Percentiles rank a stretch among this genome's conserved stretches.
Evolutionary conservation across 23 tunicate species (phyloP).

Genomic region (Trididemnum nubilum): DNA sequence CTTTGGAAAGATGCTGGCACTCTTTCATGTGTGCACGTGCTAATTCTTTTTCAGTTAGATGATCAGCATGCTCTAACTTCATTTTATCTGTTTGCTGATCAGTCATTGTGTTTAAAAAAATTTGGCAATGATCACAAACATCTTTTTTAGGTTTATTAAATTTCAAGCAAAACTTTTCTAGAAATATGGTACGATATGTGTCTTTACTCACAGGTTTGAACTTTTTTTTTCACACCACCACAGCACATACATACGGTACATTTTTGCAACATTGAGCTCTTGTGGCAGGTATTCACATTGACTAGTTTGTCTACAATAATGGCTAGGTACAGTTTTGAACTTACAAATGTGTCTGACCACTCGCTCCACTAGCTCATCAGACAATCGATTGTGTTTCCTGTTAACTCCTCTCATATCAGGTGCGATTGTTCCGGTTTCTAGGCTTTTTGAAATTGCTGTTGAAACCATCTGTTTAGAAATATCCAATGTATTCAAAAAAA

Average conservation of each 20-base stretch:
- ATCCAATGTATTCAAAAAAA: not conserved
- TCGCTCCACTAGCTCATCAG: not conserved
- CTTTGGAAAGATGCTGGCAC: not conserved
- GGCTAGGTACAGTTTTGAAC: not conserved
- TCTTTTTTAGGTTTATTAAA: not conserved
- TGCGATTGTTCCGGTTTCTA: not conserved
- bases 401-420: not conserved
- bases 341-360: not conserved
- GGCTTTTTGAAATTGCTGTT: not conserved
- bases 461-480: not conserved
- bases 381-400: not conserved
- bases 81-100: not conserved
- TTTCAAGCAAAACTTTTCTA: not conserved
- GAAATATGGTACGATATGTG: not conserved
- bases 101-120: not conserved
- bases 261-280: not conserved
- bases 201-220: not conserved
- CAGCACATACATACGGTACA: not conserved
- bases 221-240: not conserved
- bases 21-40: not conserved
- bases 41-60: not conserved
- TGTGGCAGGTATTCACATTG: not conserved
- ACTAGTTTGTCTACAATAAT: not conserved
- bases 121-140: not conserved
- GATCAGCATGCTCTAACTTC: not conserved